Base-by-base conservation (phyloP, 1,140 invertebrate species). In the Monomorium pharaonis region DNA sequence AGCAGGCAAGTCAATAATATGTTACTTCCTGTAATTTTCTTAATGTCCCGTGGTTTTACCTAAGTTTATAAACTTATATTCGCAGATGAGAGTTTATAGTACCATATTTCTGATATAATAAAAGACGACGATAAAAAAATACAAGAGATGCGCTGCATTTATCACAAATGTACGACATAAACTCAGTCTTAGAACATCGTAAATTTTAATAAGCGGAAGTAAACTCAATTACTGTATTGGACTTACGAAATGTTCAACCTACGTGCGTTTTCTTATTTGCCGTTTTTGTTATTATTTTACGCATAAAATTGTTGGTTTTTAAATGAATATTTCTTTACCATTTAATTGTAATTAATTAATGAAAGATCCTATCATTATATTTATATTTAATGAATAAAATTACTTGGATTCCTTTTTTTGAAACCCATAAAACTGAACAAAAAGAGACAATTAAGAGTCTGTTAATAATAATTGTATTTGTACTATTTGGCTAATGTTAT, bases 1-100 rank as follows among this genome's bases (percentile, higher is more conserved):
- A 80, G n/a, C 27, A 47, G 27, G 30, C 54, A 84, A 75, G 60
- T 75, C 21, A 60, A 84, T 84, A 76, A 84, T 84, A 74, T 60
- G 24, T 84, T 16, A 37, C n/a, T 75, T 83, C 80, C 80, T 83
- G 80, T n/a, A 75, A 75, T 83, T 76, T 76, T 30, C 42, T 14
- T 47, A 62, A 80, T 56, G 5, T 27, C 5, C 18, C 18, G 21
- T 14, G 3, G 33, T 70, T 70, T 80, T 1, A 70, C 14, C 18
- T 49, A 16, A 24, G 12, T 14, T 3, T 33, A 21, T 21, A 54
- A 69, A 54, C 5, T 54, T 69, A 78, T 54, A 80, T 69, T 80
- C 21, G 16, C 33, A 30, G 6, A 77, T 51, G 12, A 44, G 4
- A 44, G 4, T 24, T 75, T 37, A 7, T 14, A 37, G 0, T 42